Base-by-base conservation (phyloP, 2,888 invertebrate species). In the Calameuta pallipes region DNA sequence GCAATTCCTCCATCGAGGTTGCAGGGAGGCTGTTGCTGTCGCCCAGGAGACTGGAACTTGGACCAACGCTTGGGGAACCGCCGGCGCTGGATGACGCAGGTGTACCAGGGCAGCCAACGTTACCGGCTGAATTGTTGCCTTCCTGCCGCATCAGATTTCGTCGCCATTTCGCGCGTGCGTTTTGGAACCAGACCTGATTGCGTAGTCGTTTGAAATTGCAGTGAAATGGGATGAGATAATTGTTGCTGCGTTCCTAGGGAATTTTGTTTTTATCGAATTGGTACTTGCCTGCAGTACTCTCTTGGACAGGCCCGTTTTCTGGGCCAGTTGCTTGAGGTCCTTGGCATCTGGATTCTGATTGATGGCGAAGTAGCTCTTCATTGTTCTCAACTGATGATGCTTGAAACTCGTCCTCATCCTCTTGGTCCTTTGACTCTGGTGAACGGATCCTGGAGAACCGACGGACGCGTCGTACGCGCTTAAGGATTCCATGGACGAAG, bases 291-390 rank as follows among this genome's bases (percentile, higher is more conserved):
- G 99, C 79, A 99, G 93, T 31, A 99, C 99, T 89, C 99, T 94
- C 93, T 99, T 99, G 69, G 98, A 98, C 30, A 99, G 94, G 41
- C 99, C 99, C 23, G 99, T 99, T 93, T 99, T 99, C 92, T 99
- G 98, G 0, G 99, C 98, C 83, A 99, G 93, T 90, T 99, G 98
- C 91, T 99, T 99, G 80, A 99, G 93, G 91, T 99, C 99, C 92
- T 99, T 99, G 78, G 99, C 99, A 90, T 99, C 99, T 0, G 99
- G 99, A 92, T 99, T 99, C 93, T 99, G 99, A 93, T 99, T 99
- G 90, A 99, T 96, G 76, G 98, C 96, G 92, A 99, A 99, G 92
- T 99, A 99, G 73, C 98, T 97, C 92, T 99, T 99, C 99, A 99
- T 99, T 76, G 99, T 98, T 81, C 99, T 93, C 82, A 99, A 94